Evolutionary conservation across 1,140 invertebrate genomes (phyloP), one percentile per base, ranked within the genome.

Genomic region (Medauroidea extradentata): DNA sequence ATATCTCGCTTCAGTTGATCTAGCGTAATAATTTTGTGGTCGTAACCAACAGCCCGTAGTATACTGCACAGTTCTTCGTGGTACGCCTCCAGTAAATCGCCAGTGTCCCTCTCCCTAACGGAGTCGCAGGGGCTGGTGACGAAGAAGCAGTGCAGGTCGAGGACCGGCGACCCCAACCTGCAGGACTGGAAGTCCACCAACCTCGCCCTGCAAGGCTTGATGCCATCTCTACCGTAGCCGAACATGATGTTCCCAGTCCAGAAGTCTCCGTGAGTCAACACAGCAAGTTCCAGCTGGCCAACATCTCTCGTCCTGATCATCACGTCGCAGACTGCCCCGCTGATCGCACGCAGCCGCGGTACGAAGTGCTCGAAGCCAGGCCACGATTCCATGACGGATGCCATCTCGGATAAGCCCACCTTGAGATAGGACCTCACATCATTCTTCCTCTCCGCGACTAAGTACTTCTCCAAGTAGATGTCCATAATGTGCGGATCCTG

Each of bases 81-180:
- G 57, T 79, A 80, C 14, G 79, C 79, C 2, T 71, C 55, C 1
- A 81, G 59, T 0, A 83, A n/a, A 0, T 56, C 56, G 3, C 76
- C 69, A 16, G 66, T 67, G 8, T 75, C 39, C 18, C 58, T 57
- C 0, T 76, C 71, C 1, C 77, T 60, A 0, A 80, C 67, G 0
- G 71, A 60, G 7, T 69, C 65, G 7, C 9, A 73, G 65, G 7
- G 68, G 56, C 82, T 84, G 0, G 78, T 79, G 16, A 79, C 76
- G 1, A 86, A 57, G 48, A 84, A 79, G 52, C 85, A 85, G 0
- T 80, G 65, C 4, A 87, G 54, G 64, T 87, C 84, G 4, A 80
- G 71, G 0, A 77, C 55, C 5, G 80, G 71, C 18, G 78, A 84
- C 5, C 73, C 69, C 42, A 79, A 78, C 14, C 78, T 64, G 25